These are phyloP conservation scores for Lipophrys pholis DNA, from an alignment of 2,113 vertebrate species.

Conservation along the genomic window DNA sequence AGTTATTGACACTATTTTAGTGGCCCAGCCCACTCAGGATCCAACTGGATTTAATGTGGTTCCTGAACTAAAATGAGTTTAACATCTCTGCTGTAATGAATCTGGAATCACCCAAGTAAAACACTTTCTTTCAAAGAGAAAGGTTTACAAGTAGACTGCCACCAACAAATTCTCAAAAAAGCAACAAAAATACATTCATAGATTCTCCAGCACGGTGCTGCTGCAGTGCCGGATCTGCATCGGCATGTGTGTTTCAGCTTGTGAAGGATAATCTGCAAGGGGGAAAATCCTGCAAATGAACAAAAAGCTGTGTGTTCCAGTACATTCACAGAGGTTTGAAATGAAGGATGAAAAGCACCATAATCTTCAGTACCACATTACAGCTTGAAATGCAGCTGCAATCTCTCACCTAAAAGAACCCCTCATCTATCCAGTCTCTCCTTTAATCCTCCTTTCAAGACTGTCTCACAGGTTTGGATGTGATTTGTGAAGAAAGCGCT, in stretches of 20 bases:
- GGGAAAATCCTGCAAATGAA: not conserved
- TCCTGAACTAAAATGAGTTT: too few relatives aligned
- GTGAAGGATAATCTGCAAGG: not conserved
- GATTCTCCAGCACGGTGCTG: not conserved
- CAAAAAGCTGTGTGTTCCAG: not conserved
- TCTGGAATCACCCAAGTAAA: too few relatives aligned
- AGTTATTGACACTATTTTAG: too few relatives aligned
- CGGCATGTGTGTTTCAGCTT: not conserved
- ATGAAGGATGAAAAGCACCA: slow-evolving; percentile 1
- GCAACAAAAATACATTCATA: too few relatives aligned
- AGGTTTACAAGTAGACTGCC: too few relatives aligned
- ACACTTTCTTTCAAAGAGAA: too few relatives aligned
- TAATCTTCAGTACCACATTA: slow-evolving; percentile 1
- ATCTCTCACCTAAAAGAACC: not conserved
- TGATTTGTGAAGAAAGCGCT: slow-evolving; percentile 21
- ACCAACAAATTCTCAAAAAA: too few relatives aligned
- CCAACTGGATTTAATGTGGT: too few relatives aligned
- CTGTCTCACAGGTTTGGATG: slow-evolving; percentile 4
- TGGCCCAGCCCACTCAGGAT: too few relatives aligned
- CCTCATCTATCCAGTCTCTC: not conserved
- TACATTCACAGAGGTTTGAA: not conserved
- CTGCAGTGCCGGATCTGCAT: not conserved
- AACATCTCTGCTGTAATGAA: too few relatives aligned
- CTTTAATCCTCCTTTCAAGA: slow-evolving; percentile 33
- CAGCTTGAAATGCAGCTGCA: slow-evolving; percentile 6